Conservation (phyloP, 2,888 invertebrate species). For the Metallyticus violacea region DNA sequence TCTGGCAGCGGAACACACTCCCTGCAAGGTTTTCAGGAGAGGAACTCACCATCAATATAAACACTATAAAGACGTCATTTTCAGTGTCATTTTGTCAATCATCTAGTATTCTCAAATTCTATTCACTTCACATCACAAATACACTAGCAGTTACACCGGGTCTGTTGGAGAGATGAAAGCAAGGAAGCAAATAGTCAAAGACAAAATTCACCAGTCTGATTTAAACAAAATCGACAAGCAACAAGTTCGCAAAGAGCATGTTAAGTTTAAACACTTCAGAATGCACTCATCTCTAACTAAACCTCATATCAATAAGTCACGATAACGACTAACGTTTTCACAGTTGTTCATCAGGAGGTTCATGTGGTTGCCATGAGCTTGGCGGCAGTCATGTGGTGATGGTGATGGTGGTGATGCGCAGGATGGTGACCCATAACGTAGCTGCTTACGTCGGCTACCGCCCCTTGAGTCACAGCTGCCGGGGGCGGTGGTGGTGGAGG, state of each 20-base stretch:
- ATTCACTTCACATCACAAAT: background rate
- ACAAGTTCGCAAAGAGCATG: too few species aligned
- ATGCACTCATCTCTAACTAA: too few species aligned
- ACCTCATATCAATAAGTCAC: background rate
- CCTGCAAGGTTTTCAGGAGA: background rate
- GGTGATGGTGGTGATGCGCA: conserved; percentile 50
- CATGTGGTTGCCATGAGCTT: conserved; percentile 80
- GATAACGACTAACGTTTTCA: background rate
- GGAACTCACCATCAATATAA: background rate
- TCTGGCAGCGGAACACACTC: too few species aligned
- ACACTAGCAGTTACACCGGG: background rate
- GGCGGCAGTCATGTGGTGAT: conserved; percentile 80
- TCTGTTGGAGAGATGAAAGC: background rate
- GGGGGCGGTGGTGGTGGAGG: conserved; percentile 13
- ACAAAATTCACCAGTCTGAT: background rate
- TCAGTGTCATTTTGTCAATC: background rate
- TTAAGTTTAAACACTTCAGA: background rate
- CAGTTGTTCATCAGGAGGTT: background rate
- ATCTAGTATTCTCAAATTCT: too few species aligned
- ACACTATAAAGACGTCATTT: background rate
- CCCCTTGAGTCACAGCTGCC: background rate
- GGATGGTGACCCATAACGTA: conserved; percentile 28
- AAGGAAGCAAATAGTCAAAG: background rate
- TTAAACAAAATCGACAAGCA: background rate
- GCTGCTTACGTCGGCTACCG: conserved; percentile 7